These are phyloP conservation scores for Tenualosa thibaudeaui DNA, from an alignment of 2,797 vertebrate species.

Conservation along the genomic window DNA sequence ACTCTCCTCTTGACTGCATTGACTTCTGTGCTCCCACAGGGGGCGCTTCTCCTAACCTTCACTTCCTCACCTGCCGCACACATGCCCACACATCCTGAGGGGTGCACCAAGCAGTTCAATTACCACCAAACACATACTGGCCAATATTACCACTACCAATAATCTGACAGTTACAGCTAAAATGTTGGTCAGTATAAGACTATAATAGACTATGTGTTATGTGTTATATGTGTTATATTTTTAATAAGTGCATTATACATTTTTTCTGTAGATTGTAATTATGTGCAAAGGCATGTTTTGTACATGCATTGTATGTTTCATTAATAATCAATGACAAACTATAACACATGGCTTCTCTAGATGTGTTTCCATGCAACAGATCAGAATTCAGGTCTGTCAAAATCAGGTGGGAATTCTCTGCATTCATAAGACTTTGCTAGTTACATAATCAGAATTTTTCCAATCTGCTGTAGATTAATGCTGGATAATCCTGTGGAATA, in stretches of 20 bases:
- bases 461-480: background rate
- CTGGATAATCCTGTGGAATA: background rate
- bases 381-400: background rate
- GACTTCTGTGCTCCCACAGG: slow-evolving; percentile 67
- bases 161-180: background rate
- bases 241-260: background rate
- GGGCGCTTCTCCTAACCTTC: slow-evolving; percentile 85
- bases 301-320: background rate
- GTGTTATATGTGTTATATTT: background rate
- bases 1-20: slow-evolving; percentile 61
- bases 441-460: background rate
- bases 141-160: background rate
- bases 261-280: background rate
- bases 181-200: background rate
- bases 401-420: background rate
- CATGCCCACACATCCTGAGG: slow-evolving; percentile 68
- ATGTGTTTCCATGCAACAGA: background rate
- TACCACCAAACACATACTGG: background rate
- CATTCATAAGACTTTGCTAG: too few relatives aligned
- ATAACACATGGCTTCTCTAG: background rate
- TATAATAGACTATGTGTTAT: background rate
- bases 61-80: slow-evolving; percentile 82
- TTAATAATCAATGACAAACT: background rate
- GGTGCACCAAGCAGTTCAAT: background rate
- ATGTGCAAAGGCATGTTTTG: background rate